Base-by-base conservation (phyloP, 2,797 vertebrate genomes). In the Tragelaphus eurycerus region DNA sequence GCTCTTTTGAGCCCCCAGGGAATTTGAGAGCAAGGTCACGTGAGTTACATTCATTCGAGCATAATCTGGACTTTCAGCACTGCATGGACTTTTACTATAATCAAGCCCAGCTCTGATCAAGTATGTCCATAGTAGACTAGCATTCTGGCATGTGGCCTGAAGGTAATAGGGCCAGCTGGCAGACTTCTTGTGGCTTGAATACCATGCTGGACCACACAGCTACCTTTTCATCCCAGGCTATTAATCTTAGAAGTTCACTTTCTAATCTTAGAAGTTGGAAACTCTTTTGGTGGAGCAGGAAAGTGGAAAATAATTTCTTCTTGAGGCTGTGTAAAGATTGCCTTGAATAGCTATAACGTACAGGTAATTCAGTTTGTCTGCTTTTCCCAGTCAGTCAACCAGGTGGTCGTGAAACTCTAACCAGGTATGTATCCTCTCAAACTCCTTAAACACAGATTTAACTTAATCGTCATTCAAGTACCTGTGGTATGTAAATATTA, bases 191-290 rank as follows among this genome's bases (percentile, higher is more conserved):
- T 85, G 57, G 83, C 38, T 93, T 50, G 81, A 81, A 48, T 93
- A 52, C 84, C 59, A 17, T 50, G 27, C 34, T 84, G 55, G 92
- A 96, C 90, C 87, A 90, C 81, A 97, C 50, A 90, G 88, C 52
- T 85, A 81, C 60, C 57, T 96, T 93, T 95, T 88, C 23, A 74
- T 86, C 27, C 19, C 60, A 54, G 62, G 21, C 31, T 88, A 31
- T 90, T 93, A 79, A 86, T 96, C 84, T 95, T 78, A 83, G 38
- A 95, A 76, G 67, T 86, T 95, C 16, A 71, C 5, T n/a, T 82
- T 93, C 67, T 96, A 79, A 84, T 86, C 74, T 84, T 74, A 89
- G 96, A 92, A 74, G 38, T 14, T 92, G 89, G 34, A 90, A 96
- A 67, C 76, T 91, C n/a, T 90, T 82, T 95, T 90, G 6, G 38